Base-by-base conservation (phyloP, 2,888 invertebrate genomes). In the Clistopyga incitator region DNA sequence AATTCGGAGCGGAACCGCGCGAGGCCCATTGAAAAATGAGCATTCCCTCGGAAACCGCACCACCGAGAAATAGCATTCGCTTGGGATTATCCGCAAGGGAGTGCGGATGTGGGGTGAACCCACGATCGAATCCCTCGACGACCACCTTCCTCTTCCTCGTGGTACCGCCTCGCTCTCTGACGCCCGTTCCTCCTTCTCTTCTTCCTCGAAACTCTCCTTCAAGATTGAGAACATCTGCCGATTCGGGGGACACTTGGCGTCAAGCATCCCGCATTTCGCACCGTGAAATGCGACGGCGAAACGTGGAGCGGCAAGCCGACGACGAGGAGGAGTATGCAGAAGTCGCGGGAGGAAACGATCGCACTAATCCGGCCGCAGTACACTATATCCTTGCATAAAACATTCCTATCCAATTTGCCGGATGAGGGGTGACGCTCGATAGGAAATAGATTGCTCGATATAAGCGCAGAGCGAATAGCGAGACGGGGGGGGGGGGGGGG, bases 381-480 rank as follows among this genome's bases (percentile, higher is more conserved):
- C 34, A 38, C 64, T 47, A 56, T 52, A 52, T 47, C 71, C 67
- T 72, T 84, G 82, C 86, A 88, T 89, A 86, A 88, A 88, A 87
- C 85, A 88, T 88, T 89, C 87, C 86, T 85, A 84, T 83, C 85
- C 87, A 88, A 88, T 89, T 88, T 89, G 81, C 82, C 85, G 88
- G 87, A 84, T 86, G 86, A 86, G 79, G 85, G 86, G 79, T 84
- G 86, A 85, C 81, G 85, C 81, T 47, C 82, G 81, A 87, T 86
- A 86, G 87, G 85, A 88, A 88, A 87, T 86, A 88, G 87, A 88
- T 88, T 88, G 87, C 82, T 76, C 85, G 78, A 86, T 87, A 86
- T 86, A 84, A 82, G 71, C 81, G 81, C 64, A 64, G 64, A 50
- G 34, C 50, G 71, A 38, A 75, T 64, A 75, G 75, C 70, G 70